Evolutionary conservation across 2,888 invertebrate species (phyloP).

Genomic region (Yponomeuta sedellus): DNA sequence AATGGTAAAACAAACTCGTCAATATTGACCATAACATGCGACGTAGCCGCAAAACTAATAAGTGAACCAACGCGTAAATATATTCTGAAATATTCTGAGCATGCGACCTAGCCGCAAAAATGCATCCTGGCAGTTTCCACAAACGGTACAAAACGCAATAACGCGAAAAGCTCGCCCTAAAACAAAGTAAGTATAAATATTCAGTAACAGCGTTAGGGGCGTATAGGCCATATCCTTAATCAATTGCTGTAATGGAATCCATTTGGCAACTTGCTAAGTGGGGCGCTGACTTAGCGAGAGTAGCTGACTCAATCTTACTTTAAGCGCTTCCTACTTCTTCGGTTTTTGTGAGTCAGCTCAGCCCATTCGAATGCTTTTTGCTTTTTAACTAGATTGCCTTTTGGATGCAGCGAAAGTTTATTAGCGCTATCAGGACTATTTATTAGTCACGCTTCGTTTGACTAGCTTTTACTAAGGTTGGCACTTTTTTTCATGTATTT

Average conservation of each 20-base stretch:
- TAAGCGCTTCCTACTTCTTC: constrained; percentile 24
- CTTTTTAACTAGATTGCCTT: constrained; percentile 8
- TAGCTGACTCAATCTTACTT: constrained; percentile 19
- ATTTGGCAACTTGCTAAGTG: constrained; percentile 42
- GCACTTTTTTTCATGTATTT: too few species aligned
- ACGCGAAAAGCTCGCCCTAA: constrained; percentile 5
- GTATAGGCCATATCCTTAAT: constrained; percentile 23
- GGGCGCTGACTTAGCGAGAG: constrained; percentile 32
- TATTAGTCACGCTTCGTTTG: background rate
- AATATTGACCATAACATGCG: too few species aligned
- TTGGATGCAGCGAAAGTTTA: background rate
- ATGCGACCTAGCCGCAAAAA: background rate
- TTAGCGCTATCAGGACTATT: background rate
- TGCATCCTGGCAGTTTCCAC: background rate
- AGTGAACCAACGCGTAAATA: too few species aligned
- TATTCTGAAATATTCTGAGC: background rate
- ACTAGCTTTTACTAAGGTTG: too few species aligned
- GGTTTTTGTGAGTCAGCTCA: constrained; percentile 11
- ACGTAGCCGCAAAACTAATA: too few species aligned
- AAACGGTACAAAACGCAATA: background rate
- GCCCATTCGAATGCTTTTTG: constrained; percentile 22
- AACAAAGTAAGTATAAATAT: constrained; percentile 17
- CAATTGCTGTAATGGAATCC: constrained; percentile 41
- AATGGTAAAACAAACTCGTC: too few species aligned
- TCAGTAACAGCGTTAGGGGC: constrained; percentile 14